Conservation (phyloP, 2,888 invertebrate species). For the Nephrotoma appendiculata region DNA sequence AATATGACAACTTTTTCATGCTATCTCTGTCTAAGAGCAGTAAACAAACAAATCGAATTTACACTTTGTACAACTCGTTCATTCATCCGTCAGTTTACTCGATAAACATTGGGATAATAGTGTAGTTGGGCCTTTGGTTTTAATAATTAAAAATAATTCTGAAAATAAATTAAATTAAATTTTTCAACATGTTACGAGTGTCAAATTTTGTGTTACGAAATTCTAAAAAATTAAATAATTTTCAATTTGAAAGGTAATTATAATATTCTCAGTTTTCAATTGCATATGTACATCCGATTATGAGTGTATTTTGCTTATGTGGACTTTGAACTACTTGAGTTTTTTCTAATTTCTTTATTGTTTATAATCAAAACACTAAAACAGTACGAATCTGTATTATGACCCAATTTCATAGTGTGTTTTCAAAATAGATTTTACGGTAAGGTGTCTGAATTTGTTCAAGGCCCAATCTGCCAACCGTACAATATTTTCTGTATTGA, state of each 20-base stretch:
- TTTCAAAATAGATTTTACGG: neutral
- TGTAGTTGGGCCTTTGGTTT: neutral
- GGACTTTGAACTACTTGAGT: slow-evolving; percentile 6
- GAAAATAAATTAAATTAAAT: neutral
- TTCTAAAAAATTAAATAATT: slow-evolving; percentile 5
- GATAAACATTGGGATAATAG: neutral
- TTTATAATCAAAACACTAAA: neutral
- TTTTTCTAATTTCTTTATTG: neutral
- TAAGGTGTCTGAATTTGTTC: neutral
- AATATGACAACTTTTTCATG: neutral
- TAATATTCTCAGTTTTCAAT: neutral
- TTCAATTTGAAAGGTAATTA: slow-evolving; percentile 9
- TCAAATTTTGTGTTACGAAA: slow-evolving; percentile 4
- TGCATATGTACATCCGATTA: neutral
- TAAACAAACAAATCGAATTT: neutral
- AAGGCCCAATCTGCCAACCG: neutral
- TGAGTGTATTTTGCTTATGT: neutral
- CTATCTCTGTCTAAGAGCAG: neutral
- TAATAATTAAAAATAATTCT: neutral
- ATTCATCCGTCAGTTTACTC: neutral
- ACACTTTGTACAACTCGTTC: neutral
- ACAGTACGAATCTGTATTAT: neutral
- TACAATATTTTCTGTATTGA: neutral
- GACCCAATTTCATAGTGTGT: neutral
- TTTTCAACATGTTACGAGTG: slow-evolving; percentile 7